These are phyloP conservation scores for Dysidea cf. avara DNA, from an alignment of 37 sponge, comb jelly and placozoan genomes.

Conservation along the genomic window DNA sequence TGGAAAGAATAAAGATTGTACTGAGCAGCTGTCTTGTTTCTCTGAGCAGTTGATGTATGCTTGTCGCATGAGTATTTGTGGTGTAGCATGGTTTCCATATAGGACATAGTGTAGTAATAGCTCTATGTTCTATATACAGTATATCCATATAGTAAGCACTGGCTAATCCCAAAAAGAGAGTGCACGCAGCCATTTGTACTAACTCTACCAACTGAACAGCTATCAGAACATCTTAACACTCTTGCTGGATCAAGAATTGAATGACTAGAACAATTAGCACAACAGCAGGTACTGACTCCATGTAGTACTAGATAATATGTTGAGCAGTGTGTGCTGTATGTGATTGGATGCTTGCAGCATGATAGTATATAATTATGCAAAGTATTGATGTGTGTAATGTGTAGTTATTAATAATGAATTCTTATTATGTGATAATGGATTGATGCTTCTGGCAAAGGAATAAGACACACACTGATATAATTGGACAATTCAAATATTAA, in stretches of 20 bases:
- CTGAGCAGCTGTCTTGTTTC: slow-evolving; percentile 26
- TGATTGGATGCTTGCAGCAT: neutral
- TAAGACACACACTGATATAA: too few relatives aligned
- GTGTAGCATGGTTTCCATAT: too few relatives aligned
- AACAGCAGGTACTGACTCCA: neutral
- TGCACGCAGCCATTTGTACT: slow-evolving; percentile 49
- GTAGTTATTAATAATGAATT: too few relatives aligned
- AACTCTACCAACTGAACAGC: slow-evolving; percentile 35
- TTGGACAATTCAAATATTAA: too few relatives aligned
- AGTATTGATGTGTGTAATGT: too few relatives aligned
- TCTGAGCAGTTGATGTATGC: slow-evolving; percentile 35
- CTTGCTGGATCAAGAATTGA: slow-evolving; percentile 23
- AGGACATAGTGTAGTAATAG: neutral
- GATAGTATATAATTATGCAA: too few relatives aligned
- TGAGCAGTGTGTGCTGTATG: neutral
- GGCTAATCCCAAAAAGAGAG: slow-evolving; percentile 21
- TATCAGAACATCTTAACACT: slow-evolving; percentile 26
- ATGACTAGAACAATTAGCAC: slow-evolving; percentile 6
- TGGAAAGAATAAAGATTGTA: slow-evolving; percentile 58
- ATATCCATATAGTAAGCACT: slow-evolving; percentile 35
- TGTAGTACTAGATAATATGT: too few relatives aligned
- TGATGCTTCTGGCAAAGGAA: too few relatives aligned
- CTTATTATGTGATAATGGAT: too few relatives aligned
- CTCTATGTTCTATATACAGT: neutral
- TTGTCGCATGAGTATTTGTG: slow-evolving; percentile 26